Evolutionary conservation across 2,797 vertebrate genomes (phyloP).

Genomic region (Pangasius mekongensis): DNA sequence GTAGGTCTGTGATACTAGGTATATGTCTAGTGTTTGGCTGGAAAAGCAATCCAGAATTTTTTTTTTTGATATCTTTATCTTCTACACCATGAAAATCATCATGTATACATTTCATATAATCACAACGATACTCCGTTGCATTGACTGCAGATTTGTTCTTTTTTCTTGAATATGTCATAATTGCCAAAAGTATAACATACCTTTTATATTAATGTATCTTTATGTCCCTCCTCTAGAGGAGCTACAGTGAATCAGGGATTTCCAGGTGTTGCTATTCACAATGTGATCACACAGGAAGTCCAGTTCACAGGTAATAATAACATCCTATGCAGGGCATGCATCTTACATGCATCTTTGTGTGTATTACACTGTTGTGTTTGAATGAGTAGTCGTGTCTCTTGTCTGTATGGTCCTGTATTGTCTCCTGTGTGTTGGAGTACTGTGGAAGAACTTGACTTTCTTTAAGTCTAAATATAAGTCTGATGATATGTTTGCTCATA

Average conservation of each 20-base stretch:
- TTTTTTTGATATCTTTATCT: not conserved
- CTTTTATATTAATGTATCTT: not conserved
- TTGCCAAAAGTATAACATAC: not conserved
- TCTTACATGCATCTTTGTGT: too few species aligned
- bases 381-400: not conserved
- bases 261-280: constrained; percentile 40
- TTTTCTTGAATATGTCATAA: not conserved
- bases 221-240: constrained; percentile 35
- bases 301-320: constrained; percentile 40
- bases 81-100: not conserved
- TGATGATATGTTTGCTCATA: not conserved
- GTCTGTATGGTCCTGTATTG: not conserved
- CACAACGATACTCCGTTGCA: not conserved
- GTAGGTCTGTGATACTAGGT: not conserved
- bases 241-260: constrained; percentile 50
- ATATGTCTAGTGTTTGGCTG: not conserved
- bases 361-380: not conserved
- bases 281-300: constrained; percentile 33
- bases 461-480: not conserved
- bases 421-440: not conserved
- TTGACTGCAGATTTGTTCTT: not conserved
- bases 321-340: not conserved
- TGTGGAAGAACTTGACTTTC: not conserved
- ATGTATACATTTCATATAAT: not conserved
- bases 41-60: not conserved